A percentile compares a stretch with the other conserved stretches of the same genome.
phyloP scores from a whole-genome alignment of 2,113 vertebrate species.

The Tichodroma muraria region DNA sequence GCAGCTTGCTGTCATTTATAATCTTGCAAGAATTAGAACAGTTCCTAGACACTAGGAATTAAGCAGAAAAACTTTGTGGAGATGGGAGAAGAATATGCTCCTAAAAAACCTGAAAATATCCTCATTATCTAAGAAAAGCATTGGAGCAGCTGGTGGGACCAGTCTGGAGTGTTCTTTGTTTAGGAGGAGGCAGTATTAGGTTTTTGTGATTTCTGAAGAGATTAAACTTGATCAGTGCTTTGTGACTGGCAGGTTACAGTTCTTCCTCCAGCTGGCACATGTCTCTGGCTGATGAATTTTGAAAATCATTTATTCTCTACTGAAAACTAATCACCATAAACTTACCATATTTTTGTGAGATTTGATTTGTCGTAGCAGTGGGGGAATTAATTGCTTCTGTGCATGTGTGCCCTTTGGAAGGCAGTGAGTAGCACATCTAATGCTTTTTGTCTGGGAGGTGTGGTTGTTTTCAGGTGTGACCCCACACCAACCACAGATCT shows the following conservation, averaged over 20 bases:
- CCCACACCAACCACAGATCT: neutral
- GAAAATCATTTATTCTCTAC: neutral
- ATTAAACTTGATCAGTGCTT: neutral
- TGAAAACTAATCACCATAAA: neutral
- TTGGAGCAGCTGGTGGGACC: neutral
- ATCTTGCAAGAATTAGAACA: neutral
- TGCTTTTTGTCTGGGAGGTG: neutral
- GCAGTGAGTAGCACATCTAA: neutral
- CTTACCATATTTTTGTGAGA: neutral
- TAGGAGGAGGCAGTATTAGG: fast-evolving
- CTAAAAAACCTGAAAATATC: neutral
- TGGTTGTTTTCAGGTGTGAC: neutral
- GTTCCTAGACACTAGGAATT: neutral
- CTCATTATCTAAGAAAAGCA: neutral
- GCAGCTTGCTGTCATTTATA: neutral
- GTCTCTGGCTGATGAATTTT: neutral
- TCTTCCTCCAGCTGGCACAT: neutral
- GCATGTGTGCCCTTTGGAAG: neutral
- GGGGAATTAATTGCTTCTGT: neutral
- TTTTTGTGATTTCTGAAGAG: neutral
- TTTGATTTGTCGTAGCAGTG: neutral
- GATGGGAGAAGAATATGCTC: neutral
- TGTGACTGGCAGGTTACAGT: neutral
- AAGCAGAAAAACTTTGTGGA: neutral
- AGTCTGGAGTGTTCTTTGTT: neutral